These are phyloP conservation scores for Enteromius unitaeniatus DNA, from an alignment of 2,797 vertebrate species.

Conservation along the genomic window DNA sequence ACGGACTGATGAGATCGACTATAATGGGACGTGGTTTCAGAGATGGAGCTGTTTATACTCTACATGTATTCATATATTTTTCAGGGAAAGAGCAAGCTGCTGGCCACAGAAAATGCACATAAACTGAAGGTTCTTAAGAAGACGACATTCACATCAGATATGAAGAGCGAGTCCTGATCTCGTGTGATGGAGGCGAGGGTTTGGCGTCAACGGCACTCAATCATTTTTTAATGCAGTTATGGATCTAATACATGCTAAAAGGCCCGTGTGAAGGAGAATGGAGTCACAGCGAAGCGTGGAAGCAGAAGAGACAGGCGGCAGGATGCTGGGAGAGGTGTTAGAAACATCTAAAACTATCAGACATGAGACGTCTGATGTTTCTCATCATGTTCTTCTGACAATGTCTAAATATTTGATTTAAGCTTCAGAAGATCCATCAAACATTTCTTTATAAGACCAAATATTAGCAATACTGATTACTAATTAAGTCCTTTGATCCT, in stretches of 20 bases:
- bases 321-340: background rate
- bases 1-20: background rate
- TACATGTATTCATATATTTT: background rate
- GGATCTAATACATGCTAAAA: slow-evolving; percentile 23
- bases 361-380: background rate
- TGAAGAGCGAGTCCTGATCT: background rate
- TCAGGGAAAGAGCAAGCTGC: background rate
- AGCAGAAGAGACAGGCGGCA: background rate
- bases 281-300: background rate
- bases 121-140: background rate
- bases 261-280: background rate
- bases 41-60: background rate
- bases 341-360: no score
- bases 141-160: background rate
- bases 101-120: background rate
- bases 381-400: background rate
- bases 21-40: background rate
- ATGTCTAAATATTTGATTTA: background rate
- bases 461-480: background rate
- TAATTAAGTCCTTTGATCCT: background rate
- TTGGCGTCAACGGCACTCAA: background rate
- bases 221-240: slow-evolving; percentile 12
- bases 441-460: background rate
- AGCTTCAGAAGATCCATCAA: background rate
- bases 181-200: background rate